phyloP scores from a whole-genome alignment of 2,888 invertebrate species.

The Drosophila dives region DNA sequence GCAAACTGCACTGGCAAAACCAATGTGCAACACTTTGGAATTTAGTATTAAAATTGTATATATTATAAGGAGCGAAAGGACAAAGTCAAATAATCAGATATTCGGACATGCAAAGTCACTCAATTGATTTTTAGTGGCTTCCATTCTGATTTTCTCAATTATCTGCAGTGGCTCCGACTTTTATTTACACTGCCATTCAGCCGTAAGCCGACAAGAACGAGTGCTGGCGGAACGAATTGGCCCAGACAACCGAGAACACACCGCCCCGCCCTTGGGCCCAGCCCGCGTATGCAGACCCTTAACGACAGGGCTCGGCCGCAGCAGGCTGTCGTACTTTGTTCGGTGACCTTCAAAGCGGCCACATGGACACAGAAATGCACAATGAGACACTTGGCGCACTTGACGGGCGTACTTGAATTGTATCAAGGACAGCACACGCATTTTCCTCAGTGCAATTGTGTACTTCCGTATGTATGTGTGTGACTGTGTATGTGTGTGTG shows the following conservation, averaged over 20 bases:
- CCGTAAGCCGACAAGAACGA: constrained; percentile 7
- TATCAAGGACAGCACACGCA: constrained; percentile 73
- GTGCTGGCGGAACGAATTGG: constrained; percentile 9
- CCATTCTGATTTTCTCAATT: constrained; percentile 56
- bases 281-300: constrained; percentile 26
- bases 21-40: constrained; percentile 8
- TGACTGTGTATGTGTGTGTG: constrained; percentile 25
- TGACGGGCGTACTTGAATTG: constrained; percentile 74
- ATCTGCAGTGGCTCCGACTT: constrained; percentile 50
- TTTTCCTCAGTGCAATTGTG: constrained; percentile 15
- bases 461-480: constrained; percentile 15
- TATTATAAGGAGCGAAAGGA: not conserved
- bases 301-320: constrained; percentile 65
- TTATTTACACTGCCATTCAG: constrained; percentile 53
- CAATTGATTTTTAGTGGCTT: constrained; percentile 73
- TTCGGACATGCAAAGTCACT: constrained; percentile 66
- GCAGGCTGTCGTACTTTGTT: constrained; percentile 25
- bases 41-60: not conserved
- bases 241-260: constrained; percentile 14
- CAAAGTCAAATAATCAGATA: constrained; percentile 13
- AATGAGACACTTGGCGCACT: constrained; percentile 78
- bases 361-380: constrained; percentile 69
- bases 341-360: constrained; percentile 61
- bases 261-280: constrained; percentile 1
- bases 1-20: constrained; percentile 21